Percentiles rank a stretch among this genome's conserved stretches.
Evolutionary conservation across 1,140 invertebrate genomes (phyloP).

Genomic region (Holcopasites calliopsidis): DNA sequence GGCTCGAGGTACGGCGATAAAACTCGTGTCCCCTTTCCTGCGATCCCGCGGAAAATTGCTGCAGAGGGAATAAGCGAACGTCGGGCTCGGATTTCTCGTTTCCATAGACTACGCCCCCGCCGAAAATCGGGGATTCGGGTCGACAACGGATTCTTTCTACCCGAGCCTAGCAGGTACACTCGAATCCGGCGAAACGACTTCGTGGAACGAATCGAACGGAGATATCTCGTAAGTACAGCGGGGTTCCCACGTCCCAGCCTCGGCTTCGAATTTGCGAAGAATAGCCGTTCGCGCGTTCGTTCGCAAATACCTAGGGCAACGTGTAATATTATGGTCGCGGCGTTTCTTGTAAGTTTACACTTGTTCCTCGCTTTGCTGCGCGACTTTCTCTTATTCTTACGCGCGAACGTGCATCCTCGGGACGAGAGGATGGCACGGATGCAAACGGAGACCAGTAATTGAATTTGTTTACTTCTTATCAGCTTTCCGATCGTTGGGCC

Average conservation of each 20-base stretch:
- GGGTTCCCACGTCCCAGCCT: conserved; percentile 34
- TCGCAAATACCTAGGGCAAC: conserved; percentile 30
- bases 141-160: background rate
- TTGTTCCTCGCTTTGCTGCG: no score
- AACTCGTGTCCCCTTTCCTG: no score
- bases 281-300: conserved; percentile 1
- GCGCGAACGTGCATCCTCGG: no score
- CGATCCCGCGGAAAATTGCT: background rate
- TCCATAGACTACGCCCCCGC: background rate
- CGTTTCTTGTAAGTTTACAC: conserved; percentile 43
- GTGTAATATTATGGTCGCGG: conserved; percentile 28
- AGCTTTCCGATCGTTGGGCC: background rate
- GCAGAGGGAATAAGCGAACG: background rate
- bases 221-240: background rate
- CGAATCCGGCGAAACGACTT: background rate
- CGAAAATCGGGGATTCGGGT: no score
- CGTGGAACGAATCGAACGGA: conserved; percentile 13
- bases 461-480: conserved; percentile 14
- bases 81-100: background rate
- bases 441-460: background rate
- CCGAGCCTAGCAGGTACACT: background rate
- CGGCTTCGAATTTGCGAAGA: background rate
- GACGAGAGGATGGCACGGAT: background rate
- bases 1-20: background rate
- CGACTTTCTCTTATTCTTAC: conserved; percentile 23